These are phyloP conservation scores for Ophioninae sp. DNA, from an alignment of 2,888 invertebrate species.

Conservation along the genomic window DNA sequence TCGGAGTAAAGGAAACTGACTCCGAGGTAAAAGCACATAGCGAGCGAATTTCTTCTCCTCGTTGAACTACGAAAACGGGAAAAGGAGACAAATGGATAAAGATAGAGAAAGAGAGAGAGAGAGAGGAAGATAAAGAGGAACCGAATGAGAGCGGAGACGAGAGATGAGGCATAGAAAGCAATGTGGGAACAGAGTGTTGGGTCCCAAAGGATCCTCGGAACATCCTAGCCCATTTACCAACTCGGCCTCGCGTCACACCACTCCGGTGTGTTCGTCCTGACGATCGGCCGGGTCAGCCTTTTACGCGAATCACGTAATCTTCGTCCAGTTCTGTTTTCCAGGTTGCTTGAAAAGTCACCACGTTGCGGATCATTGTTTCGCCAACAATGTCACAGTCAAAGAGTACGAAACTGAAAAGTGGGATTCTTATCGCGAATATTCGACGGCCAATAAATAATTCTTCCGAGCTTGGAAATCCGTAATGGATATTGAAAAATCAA, in stretches of 20 bases:
- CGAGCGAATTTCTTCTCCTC: conserved; percentile 2
- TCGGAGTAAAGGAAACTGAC: conserved; percentile 24
- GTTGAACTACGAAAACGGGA: neutral
- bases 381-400: conserved; percentile 34
- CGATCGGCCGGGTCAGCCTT: conserved; percentile 1
- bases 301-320: neutral
- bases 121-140: too few relatives aligned
- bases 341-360: conserved; percentile 27
- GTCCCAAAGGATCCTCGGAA: conserved; percentile 55
- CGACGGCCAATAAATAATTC: too few relatives aligned
- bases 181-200: conserved; percentile 48
- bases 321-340: conserved; percentile 12
- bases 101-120: conserved; percentile 7
- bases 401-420: neutral
- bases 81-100: conserved; percentile 2
- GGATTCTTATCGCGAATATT: too few relatives aligned
- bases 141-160: conserved; percentile 7
- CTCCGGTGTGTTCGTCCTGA: conserved; percentile 17
- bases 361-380: conserved; percentile 56
- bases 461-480: too few relatives aligned
- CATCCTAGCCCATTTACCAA: neutral
- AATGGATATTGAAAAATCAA: too few relatives aligned
- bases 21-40: conserved; percentile 20
- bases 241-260: conserved; percentile 21
- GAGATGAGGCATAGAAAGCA: conserved; percentile 33